phyloP scores from a whole-genome alignment of 2,888 invertebrate species.

The Trachelus iudaicus region DNA sequence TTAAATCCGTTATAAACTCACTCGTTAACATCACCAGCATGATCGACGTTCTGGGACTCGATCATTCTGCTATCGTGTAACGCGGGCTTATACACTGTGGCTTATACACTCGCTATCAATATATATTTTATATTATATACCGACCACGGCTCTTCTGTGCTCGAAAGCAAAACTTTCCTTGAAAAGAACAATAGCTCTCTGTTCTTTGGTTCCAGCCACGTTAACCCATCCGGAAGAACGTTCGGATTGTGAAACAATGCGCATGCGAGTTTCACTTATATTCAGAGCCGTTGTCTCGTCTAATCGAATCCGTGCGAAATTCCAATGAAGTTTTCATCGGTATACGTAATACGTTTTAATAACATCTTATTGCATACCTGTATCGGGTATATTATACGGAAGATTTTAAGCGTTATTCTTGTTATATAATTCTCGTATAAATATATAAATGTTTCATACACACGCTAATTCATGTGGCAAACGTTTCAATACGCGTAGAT shows the following conservation, averaged over 20 bases:
- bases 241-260: not conserved
- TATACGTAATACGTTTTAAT: not conserved
- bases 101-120: too few species aligned
- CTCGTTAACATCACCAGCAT: conserved; percentile 12
- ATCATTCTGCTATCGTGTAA: not conserved
- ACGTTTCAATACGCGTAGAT: not conserved
- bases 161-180: not conserved
- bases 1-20: conserved; percentile 35
- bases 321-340: not conserved
- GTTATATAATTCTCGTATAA: not conserved
- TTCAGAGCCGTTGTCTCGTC: not conserved
- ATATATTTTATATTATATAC: too few species aligned
- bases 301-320: not conserved
- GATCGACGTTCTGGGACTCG: not conserved
- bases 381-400: not conserved
- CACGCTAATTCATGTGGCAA: not conserved
- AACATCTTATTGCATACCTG: not conserved
- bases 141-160: not conserved
- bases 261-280: not conserved
- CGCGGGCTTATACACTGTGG: not conserved
- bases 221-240: not conserved
- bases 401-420: not conserved
- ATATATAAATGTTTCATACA: not conserved
- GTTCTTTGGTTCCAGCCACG: not conserved
- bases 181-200: not conserved